These are phyloP conservation scores for Hydrozoanthus gracilis DNA, from an alignment of 92 coral and sea anemone species.

Conservation along the genomic window DNA sequence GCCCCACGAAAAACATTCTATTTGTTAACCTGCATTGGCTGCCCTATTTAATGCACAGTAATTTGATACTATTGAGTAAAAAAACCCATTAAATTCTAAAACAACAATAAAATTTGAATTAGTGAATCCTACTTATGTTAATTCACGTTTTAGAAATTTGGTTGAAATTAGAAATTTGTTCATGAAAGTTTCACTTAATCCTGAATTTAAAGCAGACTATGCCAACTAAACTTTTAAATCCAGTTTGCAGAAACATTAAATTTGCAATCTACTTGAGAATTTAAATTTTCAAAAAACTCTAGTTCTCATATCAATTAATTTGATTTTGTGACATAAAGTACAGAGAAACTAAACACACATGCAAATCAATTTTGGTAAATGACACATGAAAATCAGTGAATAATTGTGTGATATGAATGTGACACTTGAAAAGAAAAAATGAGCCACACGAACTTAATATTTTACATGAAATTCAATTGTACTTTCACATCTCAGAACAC, in stretches of 20 bases:
- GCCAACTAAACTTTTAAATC: constrained; percentile 8
- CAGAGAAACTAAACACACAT: constrained; percentile 26
- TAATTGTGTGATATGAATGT: constrained; percentile 27
- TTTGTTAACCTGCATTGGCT: constrained; percentile 22
- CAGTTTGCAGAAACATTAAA: constrained; percentile 32
- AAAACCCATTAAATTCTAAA: constrained; percentile 16
- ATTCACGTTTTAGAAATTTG: constrained; percentile 22
- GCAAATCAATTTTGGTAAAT: constrained; percentile 12
- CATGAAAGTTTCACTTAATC: constrained; percentile 11
- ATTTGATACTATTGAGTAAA: constrained; percentile 13
- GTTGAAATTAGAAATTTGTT: constrained; percentile 25
- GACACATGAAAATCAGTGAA: constrained; percentile 24
- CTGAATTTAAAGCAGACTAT: constrained; percentile 14
- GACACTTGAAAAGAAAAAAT: constrained; percentile 23
- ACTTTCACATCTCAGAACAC: constrained; percentile 17
- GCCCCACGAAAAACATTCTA: constrained; percentile 25
- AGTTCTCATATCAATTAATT: constrained; percentile 14
- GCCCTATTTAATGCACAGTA: constrained; percentile 25
- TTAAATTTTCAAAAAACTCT: constrained; percentile 19
- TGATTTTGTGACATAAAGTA: constrained; percentile 19
- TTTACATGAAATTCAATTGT: constrained; percentile 29
- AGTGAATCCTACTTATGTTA: constrained; percentile 24
- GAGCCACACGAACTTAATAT: constrained; percentile 25
- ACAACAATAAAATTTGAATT: constrained; percentile 19
- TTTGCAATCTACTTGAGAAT: constrained; percentile 18